These are phyloP conservation scores for Chironomus riparius DNA, from an alignment of 2,888 invertebrate species.

Conservation along the genomic window DNA sequence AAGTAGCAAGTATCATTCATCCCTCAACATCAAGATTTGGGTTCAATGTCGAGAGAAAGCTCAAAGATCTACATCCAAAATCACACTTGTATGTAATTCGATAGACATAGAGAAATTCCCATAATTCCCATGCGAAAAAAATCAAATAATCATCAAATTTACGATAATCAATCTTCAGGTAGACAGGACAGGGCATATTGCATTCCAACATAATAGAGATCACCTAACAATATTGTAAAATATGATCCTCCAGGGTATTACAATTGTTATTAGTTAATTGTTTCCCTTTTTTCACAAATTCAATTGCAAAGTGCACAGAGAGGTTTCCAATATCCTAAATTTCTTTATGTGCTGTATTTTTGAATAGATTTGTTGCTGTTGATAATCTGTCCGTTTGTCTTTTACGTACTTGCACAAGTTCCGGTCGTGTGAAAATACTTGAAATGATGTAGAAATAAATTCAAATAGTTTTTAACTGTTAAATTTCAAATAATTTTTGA, in stretches of 20 bases:
- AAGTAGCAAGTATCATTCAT: too few species aligned
- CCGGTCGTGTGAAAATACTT: too few species aligned
- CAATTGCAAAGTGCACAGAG: constrained; percentile 21
- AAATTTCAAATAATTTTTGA: too few species aligned
- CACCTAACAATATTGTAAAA: constrained; percentile 6
- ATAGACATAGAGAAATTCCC: too few species aligned
- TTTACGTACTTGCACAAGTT: too few species aligned
- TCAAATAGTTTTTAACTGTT: too few species aligned
- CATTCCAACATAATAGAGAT: background rate
- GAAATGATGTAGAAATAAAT: too few species aligned
- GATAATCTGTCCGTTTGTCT: too few species aligned
- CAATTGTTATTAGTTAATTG: constrained; percentile 22
- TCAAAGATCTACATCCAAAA: too few species aligned
- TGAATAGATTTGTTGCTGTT: background rate
- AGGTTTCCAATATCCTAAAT: background rate
- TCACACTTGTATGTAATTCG: too few species aligned
- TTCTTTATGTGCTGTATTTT: background rate
- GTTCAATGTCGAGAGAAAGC: background rate
- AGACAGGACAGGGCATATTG: background rate
- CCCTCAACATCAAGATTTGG: background rate
- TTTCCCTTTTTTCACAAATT: constrained; percentile 21
- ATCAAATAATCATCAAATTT: background rate
- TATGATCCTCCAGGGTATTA: constrained; percentile 20
- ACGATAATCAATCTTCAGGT: background rate
- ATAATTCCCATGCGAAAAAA: background rate